Base-by-base conservation (phyloP, 2,113 vertebrate species). In the Paratilapia polleni region DNA sequence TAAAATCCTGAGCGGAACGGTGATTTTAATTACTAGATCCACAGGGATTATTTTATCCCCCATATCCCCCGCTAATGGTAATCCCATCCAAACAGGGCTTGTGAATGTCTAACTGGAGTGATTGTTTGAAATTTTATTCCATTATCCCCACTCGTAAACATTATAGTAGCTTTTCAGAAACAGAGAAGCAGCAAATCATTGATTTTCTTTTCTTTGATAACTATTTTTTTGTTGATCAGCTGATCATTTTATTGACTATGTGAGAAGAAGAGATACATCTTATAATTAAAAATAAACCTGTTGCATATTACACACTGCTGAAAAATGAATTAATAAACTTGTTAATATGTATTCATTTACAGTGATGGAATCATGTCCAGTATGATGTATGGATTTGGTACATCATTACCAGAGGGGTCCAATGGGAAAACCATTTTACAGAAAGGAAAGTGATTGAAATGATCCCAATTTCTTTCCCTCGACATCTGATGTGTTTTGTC, bases 401-500 rank as follows among this genome's bases (percentile, higher is more conserved):
- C 68, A 80, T 77, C 56, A 31, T 9, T 73, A 43, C 34, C 57
- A 31, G 13, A 20, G 15, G 5, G 38, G 43, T 54, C 31, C 19
- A 70, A 62, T 47, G 24, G 57, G 66, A 81, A 87, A 87, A 70
- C 0, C 14, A 17, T 61, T 63, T 41, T 24, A 76, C 26, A 56
- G 24, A 77, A 34, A 41, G 8, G 11, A 78, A 84, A 85, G 58
- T 63, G 6, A 88, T 9, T 54, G 19, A 85, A 83, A 78, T 34
- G 4, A 83, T 86, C 26, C 41, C 22, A 58, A 70, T 88, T 77
- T 79, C 19, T 58, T 78, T 68, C 22, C 63, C 54, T 38, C 66
- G 28, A 59, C 82, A 83, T 86, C 24, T 52, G 28, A 85, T 77
- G 64, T 36, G 54, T 81, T 90, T 83, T 88, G 82, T 88, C 77